phyloP scores from a whole-genome alignment of 2,888 invertebrate species.

The Cyrtodaria siliqua region DNA sequence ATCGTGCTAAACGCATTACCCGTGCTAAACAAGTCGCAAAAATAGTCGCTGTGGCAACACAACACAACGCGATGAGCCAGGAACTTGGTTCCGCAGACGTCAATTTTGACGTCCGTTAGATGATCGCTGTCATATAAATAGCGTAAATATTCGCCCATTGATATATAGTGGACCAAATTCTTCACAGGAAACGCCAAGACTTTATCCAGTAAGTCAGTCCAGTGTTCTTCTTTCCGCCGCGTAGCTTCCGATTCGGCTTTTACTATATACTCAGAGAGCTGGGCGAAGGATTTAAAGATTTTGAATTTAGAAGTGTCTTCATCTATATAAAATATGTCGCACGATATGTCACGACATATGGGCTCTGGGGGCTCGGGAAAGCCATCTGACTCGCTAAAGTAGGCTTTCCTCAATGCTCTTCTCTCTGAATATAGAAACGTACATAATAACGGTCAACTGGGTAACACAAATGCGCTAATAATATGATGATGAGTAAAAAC shows the following conservation, averaged over 20 bases:
- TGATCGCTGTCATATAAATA: conserved; percentile 78
- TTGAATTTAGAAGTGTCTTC: conserved; percentile 21
- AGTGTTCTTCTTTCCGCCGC: not conserved
- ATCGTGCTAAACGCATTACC: conserved; percentile 60
- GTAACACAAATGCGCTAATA: no score
- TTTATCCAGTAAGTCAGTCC: conserved; percentile 34
- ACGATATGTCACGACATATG: conserved; percentile 15
- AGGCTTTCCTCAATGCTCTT: no score
- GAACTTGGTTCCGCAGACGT: conserved; percentile 68
- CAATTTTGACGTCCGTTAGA: conserved; percentile 74
- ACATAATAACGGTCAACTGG: no score
- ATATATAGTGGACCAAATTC: conserved; percentile 67
- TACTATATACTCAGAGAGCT: conserved; percentile 55
- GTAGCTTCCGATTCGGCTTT: conserved; percentile 32
- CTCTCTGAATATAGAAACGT: no score
- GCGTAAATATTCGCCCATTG: conserved; percentile 69
- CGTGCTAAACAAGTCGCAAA: conserved; percentile 67
- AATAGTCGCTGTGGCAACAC: conserved; percentile 75
- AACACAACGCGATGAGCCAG: conserved; percentile 75
- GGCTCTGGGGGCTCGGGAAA: no score
- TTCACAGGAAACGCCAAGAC: conserved; percentile 63
- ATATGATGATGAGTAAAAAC: no score
- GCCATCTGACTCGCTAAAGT: no score
- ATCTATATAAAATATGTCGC: conserved; percentile 42
- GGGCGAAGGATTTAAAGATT: conserved; percentile 40